Conservation (phyloP, 2,113 vertebrate genomes). For the Oreochromis tanganicae region DNA sequence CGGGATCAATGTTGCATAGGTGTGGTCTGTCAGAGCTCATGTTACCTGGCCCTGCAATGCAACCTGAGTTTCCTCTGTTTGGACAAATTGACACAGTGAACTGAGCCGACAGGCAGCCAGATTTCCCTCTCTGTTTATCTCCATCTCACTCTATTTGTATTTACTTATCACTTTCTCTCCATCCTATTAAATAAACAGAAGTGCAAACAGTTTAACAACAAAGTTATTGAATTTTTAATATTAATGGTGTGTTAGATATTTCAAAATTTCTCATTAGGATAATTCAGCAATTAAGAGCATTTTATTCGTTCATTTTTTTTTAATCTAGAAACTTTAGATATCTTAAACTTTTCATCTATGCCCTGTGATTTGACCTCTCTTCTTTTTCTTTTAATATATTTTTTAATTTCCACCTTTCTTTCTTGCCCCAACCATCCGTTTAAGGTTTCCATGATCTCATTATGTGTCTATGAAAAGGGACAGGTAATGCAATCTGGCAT, state of each 20-base stretch:
- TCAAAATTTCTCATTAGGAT: neutral
- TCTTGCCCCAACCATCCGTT: slow-evolving; percentile 70
- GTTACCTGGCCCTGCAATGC: slow-evolving; percentile 71
- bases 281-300: neutral
- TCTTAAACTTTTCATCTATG: neutral
- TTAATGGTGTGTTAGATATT: neutral
- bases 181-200: neutral
- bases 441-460: slow-evolving; percentile 90
- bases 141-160: neutral
- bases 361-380: neutral
- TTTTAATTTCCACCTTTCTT: neutral
- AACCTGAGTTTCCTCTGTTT: slow-evolving; percentile 78
- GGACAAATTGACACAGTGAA: slow-evolving; percentile 83
- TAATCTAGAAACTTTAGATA: neutral
- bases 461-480: slow-evolving; percentile 87
- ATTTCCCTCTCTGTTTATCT: slow-evolving; percentile 41
- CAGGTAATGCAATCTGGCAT: slow-evolving; percentile 88
- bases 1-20: slow-evolving; percentile 70
- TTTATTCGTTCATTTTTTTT: neutral
- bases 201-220: neutral
- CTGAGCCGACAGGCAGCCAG: slow-evolving; percentile 81
- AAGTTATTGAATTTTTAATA: neutral
- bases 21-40: slow-evolving; percentile 66
- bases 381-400: neutral
- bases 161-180: neutral